Base-by-base conservation (phyloP, 2,797 vertebrate species). In the Neosalanx taihuensis region DNA sequence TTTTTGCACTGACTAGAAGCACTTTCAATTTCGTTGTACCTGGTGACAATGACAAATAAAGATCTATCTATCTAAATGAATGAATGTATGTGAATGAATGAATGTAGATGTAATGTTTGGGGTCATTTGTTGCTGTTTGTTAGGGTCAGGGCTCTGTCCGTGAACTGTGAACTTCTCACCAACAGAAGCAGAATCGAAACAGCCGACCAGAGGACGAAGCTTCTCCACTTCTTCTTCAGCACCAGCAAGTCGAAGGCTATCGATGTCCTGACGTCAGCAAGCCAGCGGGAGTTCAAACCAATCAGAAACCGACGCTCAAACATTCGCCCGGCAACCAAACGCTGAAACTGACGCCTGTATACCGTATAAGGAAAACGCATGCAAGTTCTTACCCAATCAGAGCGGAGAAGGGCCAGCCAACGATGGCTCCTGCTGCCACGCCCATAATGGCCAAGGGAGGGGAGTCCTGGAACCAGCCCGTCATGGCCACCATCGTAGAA, bases 321-420 rank as follows among this genome's bases (percentile, higher is more conserved):
- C 18, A 26, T 29, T 18, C 13, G 10, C 1, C 18, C 58, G 4
- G 7, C 23, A 70, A 12, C 20, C 18, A 12, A 33, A 59, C 33
- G 29, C 13, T 12, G 4, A 17, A 1, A 56, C 10, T n/a, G 51
- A n/a, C 1, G 51, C 4, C 4, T 18, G 15, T 56, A 56, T 56
- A 17, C 18, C 18, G 5, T n/a, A 5, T 3, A n/a, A 17, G 18
- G 51, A 17, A 18, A 56, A 56, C 18, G 3, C 18, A 7, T 29
- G 23, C 23, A 18, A 13, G 9, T 23, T 41, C 92, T 89, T 93
- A 99, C 98, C 98, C 98, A 53, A 97, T 92, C 59, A 95, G 92
- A 26, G 88, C 96, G 49, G 97, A 97, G 87, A 99, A 99, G 0
- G 98, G 97, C 97, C 98, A 99, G 75, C 95, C 97, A 26, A 98